phyloP scores from a whole-genome alignment of 2,888 invertebrate genomes.

The Busseola fusca region DNA sequence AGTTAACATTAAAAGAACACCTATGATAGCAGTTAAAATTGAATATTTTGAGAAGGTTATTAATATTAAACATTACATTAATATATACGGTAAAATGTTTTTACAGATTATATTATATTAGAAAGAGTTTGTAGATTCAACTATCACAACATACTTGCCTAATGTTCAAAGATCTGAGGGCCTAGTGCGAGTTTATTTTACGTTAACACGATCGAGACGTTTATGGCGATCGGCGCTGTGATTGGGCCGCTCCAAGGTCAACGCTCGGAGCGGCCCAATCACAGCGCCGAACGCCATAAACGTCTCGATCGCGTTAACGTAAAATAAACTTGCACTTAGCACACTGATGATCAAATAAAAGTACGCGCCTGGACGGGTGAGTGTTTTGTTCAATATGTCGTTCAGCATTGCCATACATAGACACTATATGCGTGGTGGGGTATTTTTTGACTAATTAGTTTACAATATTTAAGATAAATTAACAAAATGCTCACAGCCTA shows the following conservation, averaged over 20 bases:
- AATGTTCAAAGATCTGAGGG: conserved; percentile 61
- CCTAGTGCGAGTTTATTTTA: no score
- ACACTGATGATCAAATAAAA: conserved; percentile 64
- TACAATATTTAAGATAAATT: conserved; percentile 71
- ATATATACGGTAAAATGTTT: conserved; percentile 48
- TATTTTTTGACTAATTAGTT: conserved; percentile 64
- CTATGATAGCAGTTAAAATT: conserved; percentile 40
- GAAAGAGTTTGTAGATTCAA: conserved; percentile 37
- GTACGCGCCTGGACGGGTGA: conserved; percentile 81
- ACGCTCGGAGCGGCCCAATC: no score
- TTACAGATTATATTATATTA: conserved; percentile 47
- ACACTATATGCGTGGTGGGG: conserved; percentile 64
- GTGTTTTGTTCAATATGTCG: conserved; percentile 59
- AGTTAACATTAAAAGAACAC: conserved; percentile 22
- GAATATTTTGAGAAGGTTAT: conserved; percentile 34
- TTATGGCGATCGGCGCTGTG: no score
- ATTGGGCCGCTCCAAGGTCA: no score
- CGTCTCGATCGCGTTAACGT: no score
- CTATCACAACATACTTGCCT: conserved; percentile 69
- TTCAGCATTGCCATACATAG: conserved; percentile 67
- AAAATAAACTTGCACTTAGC: no score
- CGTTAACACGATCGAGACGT: no score
- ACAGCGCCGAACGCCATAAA: no score
- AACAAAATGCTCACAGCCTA: conserved; percentile 85
- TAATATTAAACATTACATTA: conserved; percentile 37